Conservation (phyloP, 2,888 invertebrate genomes). For the Himalopsyche japonica region DNA sequence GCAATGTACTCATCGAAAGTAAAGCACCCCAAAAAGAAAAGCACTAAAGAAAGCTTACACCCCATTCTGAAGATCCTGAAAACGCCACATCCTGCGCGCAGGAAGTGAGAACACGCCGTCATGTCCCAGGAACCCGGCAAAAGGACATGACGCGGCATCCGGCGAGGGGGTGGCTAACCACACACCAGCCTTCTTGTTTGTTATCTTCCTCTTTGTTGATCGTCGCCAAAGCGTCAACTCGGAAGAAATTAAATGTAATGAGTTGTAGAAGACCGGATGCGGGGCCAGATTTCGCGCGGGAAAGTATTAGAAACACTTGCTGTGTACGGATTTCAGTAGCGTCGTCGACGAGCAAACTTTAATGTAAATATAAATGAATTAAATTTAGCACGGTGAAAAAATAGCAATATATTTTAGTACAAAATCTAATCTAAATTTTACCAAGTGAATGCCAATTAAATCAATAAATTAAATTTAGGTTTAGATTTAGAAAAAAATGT, state of each 20-base stretch:
- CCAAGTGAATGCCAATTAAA: no score
- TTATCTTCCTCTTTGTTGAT: constrained; percentile 23
- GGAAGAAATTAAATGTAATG: constrained; percentile 41
- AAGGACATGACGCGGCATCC: constrained; percentile 28
- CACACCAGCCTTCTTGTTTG: constrained; percentile 15
- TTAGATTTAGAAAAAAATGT: no score
- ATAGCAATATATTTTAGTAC: no score
- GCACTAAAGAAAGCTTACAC: constrained; percentile 24
- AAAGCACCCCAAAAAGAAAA: constrained; percentile 12
- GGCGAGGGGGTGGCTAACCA: constrained; percentile 20
- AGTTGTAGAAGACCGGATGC: constrained; percentile 22
- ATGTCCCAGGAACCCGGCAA: constrained; percentile 18
- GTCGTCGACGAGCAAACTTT: not conserved
- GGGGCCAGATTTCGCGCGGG: not conserved
- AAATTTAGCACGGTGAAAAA: no score
- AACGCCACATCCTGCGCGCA: constrained; percentile 12
- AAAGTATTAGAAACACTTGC: not conserved
- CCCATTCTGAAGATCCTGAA: constrained; percentile 21
- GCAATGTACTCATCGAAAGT: not conserved
- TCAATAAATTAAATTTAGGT: no score
- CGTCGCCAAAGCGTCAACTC: constrained; percentile 9
- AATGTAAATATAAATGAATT: no score
- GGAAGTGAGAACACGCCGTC: constrained; percentile 16
- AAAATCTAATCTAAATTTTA: no score
- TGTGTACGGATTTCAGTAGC: not conserved